Evolutionary conservation across 1,140 invertebrate genomes (phyloP).

Genomic region (Ooceraea biroi): DNA sequence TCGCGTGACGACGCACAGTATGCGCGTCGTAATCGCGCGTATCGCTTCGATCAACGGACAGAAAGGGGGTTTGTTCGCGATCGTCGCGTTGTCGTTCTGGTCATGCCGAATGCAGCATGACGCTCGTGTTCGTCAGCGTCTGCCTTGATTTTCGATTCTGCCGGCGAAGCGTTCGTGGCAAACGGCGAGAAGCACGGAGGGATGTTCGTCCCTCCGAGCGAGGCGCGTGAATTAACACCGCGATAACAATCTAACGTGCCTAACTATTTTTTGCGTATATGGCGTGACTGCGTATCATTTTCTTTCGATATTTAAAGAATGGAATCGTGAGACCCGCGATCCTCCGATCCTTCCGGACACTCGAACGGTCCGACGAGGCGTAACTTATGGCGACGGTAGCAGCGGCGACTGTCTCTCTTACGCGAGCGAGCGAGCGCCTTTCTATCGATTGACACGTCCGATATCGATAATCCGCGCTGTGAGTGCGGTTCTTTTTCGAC

Average conservation of each 20-base stretch:
- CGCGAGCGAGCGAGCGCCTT: slow-evolving; percentile 25
- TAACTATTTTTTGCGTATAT: background rate
- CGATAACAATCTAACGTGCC: slow-evolving; percentile 35
- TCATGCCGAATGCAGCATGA: background rate
- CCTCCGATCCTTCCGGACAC: slow-evolving; percentile 48
- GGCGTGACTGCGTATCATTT: background rate
- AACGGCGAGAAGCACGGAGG: background rate
- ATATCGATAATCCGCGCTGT: slow-evolving; percentile 41
- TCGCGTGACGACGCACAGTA: slow-evolving; percentile 40
- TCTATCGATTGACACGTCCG: slow-evolving; percentile 53
- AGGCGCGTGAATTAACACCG: slow-evolving; percentile 16
- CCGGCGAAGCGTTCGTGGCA: too few species aligned
- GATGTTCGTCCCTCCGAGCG: background rate
- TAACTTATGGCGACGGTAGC: slow-evolving; percentile 51
- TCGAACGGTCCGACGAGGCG: slow-evolving; percentile 42
- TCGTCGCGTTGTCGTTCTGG: background rate
- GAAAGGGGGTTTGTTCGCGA: slow-evolving; percentile 37
- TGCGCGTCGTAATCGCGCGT: slow-evolving; percentile 59
- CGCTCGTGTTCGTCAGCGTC: background rate
- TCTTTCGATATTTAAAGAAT: slow-evolving; percentile 40
- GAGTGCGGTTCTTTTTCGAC: slow-evolving; percentile 6
- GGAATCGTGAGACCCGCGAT: slow-evolving; percentile 33
- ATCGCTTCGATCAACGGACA: slow-evolving; percentile 48
- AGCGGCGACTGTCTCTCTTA: background rate
- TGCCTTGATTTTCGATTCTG: background rate